Conservation (phyloP, 2,888 invertebrate species). For the Pseudococcus viburni region DNA sequence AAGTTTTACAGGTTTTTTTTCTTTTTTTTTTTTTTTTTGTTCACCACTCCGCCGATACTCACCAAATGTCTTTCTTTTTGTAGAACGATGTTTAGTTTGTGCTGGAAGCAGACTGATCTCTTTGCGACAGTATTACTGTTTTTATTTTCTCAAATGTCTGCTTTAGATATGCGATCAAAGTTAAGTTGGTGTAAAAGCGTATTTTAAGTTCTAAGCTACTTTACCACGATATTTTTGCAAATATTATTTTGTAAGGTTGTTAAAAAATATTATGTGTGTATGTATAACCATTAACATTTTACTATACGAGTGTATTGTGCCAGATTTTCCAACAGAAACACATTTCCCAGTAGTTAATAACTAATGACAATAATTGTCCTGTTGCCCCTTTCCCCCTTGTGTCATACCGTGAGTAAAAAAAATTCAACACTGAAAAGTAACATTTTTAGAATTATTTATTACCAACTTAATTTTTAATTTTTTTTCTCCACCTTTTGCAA, state of each 20-base stretch:
- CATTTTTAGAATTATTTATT: neutral
- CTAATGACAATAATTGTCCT: constrained; percentile 25
- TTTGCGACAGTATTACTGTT: constrained; percentile 62
- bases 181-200: constrained; percentile 56
- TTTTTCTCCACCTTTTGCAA: constrained; percentile 37
- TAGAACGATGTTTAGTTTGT: constrained; percentile 61
- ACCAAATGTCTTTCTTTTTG: constrained; percentile 65
- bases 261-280: neutral
- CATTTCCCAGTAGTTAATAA: neutral
- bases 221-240: constrained; percentile 55
- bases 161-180: constrained; percentile 61
- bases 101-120: constrained; percentile 64
- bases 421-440: neutral
- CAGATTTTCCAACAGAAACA: neutral
- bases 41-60: constrained; percentile 63
- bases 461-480: constrained; percentile 15
- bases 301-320: neutral
- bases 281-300: constrained; percentile 9
- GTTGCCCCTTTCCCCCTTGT: neutral
- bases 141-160: constrained; percentile 56
- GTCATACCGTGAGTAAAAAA: neutral
- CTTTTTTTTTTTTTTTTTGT: constrained; percentile 29
- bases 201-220: constrained; percentile 54
- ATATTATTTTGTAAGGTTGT: constrained; percentile 42
- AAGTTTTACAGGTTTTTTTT: constrained; percentile 38